A percentile compares a stretch with the other conserved stretches of the same genome.
These are phyloP conservation scores for Tineola bisselliella DNA, from an alignment of 2,888 invertebrate species.

Conservation along the genomic window DNA sequence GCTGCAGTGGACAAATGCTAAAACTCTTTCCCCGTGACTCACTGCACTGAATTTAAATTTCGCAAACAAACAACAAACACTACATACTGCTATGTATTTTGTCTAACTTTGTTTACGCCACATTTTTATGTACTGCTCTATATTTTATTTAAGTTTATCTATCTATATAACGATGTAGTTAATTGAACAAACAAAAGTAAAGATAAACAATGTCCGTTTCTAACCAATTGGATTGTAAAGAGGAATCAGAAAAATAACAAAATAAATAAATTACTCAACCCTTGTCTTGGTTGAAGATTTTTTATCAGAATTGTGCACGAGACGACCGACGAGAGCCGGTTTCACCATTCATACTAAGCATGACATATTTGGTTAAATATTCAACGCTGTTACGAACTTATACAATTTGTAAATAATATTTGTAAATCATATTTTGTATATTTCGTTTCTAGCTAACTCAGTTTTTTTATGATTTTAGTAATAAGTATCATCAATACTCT, in stretches of 20 bases:
- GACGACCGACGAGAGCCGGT: neutral
- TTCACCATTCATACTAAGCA: neutral
- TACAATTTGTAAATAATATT: neutral
- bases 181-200: no score
- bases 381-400: neutral
- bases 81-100: slow-evolving; percentile 21
- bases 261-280: neutral
- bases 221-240: no score
- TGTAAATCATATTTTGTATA: no score
- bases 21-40: slow-evolving; percentile 50
- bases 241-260: neutral
- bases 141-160: neutral
- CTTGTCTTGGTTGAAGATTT: neutral
- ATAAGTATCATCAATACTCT: no score
- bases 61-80: slow-evolving; percentile 34
- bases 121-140: slow-evolving; percentile 20
- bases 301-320: neutral
- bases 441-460: no score
- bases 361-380: neutral
- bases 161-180: neutral
- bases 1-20: slow-evolving; percentile 54
- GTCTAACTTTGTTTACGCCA: slow-evolving; percentile 24
- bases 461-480: no score
- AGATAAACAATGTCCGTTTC: no score
- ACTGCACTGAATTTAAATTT: slow-evolving; percentile 35